Percentiles rank a stretch among this genome's conserved stretches.
Conservation (phyloP, 2,888 invertebrate genomes). For the Imbricaverruca yamaguchii region DNA sequence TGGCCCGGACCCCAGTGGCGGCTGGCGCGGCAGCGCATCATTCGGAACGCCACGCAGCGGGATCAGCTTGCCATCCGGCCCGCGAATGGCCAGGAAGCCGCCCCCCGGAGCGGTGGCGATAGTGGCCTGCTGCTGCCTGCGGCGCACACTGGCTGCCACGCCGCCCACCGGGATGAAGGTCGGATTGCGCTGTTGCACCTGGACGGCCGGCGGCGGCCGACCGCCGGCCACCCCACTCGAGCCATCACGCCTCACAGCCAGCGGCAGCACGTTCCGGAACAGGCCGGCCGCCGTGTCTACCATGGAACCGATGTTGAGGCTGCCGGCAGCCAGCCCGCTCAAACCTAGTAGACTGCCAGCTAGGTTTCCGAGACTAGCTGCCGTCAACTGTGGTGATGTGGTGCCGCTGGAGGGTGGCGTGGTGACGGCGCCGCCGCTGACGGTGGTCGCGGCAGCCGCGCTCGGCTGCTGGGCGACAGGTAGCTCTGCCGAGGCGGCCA, state of each 20-base stretch:
- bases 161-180: constrained; percentile 35
- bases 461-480: background rate
- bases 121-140: background rate
- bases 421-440: background rate
- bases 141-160: constrained; percentile 31
- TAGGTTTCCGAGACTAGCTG: background rate
- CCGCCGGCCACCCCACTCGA: background rate
- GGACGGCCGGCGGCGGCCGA: constrained; percentile 5
- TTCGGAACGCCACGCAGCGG: background rate
- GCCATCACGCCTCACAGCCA: background rate
- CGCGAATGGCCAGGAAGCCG: background rate
- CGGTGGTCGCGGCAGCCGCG: background rate
- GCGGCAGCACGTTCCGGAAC: constrained; percentile 9
- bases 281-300: constrained; percentile 10
- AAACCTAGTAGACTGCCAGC: constrained; percentile 6
- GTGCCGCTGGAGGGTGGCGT: background rate
- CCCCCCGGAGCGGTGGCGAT: background rate
- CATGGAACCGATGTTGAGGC: constrained; percentile 8
- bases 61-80: background rate
- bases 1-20: background rate
- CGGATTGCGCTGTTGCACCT: constrained; percentile 31
- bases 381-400: background rate
- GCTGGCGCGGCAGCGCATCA: background rate
- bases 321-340: background rate
- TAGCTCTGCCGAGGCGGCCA: background rate